A percentile compares a stretch with the other conserved stretches of the same genome.
These are phyloP conservation scores for Cossypha niveicapilla DNA, from an alignment of 2,797 vertebrate species.

Conservation along the genomic window DNA sequence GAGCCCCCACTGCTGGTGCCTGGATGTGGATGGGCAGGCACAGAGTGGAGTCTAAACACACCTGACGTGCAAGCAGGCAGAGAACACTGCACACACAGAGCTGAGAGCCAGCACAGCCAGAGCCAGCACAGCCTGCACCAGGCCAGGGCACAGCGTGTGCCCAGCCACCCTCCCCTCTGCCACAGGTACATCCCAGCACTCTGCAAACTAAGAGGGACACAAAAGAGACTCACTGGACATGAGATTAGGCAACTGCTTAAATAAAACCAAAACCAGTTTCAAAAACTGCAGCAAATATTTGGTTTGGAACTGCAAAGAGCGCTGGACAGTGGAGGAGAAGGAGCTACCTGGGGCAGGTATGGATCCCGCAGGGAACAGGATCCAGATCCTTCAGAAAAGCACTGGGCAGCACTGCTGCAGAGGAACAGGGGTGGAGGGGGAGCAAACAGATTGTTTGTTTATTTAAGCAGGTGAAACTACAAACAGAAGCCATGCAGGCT, in stretches of 20 bases:
- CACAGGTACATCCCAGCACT: neutral
- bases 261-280: conserved; percentile 11
- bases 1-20: neutral
- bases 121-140: neutral
- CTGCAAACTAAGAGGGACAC: neutral
- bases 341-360: fast-evolving
- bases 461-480: neutral
- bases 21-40: neutral
- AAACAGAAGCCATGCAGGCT: neutral
- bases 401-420: neutral
- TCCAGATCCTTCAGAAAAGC: neutral
- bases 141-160: neutral
- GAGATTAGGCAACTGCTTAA: neutral
- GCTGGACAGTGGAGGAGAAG: neutral
- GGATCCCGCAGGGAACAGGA: neutral
- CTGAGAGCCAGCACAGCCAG: neutral
- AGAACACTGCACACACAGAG: neutral
- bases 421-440: neutral
- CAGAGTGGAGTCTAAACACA: fast-evolving
- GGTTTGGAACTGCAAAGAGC: conserved; percentile 32
- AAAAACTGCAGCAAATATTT: conserved; percentile 37
- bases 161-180: neutral
- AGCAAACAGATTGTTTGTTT: neutral
- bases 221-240: neutral
- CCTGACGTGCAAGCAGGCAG: neutral